These are phyloP conservation scores for Hanleya hanleyi DNA, from an alignment of 2,888 invertebrate genomes.

Conservation along the genomic window DNA sequence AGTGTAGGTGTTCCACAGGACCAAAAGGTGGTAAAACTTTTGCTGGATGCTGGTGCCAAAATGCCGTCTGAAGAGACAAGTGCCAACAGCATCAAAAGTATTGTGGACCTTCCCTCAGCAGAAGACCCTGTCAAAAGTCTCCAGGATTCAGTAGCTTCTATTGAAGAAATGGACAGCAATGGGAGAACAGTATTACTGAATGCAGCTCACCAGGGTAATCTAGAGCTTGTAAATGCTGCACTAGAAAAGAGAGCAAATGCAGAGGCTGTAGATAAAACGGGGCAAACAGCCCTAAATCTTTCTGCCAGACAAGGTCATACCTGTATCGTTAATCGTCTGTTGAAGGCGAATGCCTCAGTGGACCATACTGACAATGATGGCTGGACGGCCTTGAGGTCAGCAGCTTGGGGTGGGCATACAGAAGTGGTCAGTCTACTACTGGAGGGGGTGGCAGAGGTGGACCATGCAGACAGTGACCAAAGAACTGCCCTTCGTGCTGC, in stretches of 20 bases:
- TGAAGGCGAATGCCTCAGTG: slow-evolving; percentile 71
- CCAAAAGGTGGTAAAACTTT: slow-evolving; percentile 77
- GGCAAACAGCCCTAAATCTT: slow-evolving; percentile 89
- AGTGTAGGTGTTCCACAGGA: slow-evolving; percentile 65
- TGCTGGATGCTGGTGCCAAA: slow-evolving; percentile 93
- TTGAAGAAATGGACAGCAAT: slow-evolving; percentile 77
- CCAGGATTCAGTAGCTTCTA: slow-evolving; percentile 66
- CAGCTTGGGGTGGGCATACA: slow-evolving; percentile 95
- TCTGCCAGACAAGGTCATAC: slow-evolving; percentile 74
- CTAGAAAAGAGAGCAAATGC: slow-evolving; percentile 81
- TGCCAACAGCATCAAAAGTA: slow-evolving; percentile 73
- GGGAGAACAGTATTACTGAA: slow-evolving; percentile 85
- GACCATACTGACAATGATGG: slow-evolving; percentile 75
- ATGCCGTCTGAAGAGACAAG: slow-evolving; percentile 89
- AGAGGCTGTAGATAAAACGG: slow-evolving; percentile 82
- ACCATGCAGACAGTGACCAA: slow-evolving; percentile 74
- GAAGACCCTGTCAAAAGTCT: slow-evolving; percentile 30
- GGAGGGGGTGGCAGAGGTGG: slow-evolving; percentile 79
- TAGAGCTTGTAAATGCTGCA: slow-evolving; percentile 90
- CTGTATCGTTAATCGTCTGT: slow-evolving; percentile 73
- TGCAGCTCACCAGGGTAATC: slow-evolving; percentile 89
- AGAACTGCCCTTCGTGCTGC: slow-evolving; percentile 92
- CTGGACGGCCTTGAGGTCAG: slow-evolving; percentile 79
- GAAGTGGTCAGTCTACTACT: slow-evolving; percentile 74
- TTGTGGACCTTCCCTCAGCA: slow-evolving; percentile 28